phyloP scores from a whole-genome alignment of 1,140 invertebrate species.

The Hyphantria cunea region DNA sequence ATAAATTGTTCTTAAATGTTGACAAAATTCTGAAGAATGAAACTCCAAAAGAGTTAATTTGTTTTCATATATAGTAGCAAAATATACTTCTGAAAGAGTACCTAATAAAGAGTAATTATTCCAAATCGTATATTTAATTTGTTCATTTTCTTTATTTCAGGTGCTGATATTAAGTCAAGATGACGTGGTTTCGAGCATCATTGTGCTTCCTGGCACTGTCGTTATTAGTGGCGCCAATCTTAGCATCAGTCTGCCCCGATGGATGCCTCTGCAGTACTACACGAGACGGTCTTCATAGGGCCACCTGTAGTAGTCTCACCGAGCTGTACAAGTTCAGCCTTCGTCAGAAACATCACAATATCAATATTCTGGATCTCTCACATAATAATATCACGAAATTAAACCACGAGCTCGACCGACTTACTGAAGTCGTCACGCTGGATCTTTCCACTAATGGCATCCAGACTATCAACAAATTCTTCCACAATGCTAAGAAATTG shows the following conservation, averaged over 20 bases:
- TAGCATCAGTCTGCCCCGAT: conserved; percentile 65
- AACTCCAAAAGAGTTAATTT: too few relatives aligned
- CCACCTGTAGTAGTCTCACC: conserved; percentile 67
- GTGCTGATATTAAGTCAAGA: conserved; percentile 57
- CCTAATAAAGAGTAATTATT: too few relatives aligned
- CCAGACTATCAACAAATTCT: conserved; percentile 80
- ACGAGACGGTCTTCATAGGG: conserved; percentile 68
- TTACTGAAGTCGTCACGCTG: conserved; percentile 82
- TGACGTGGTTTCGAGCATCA: conserved; percentile 55
- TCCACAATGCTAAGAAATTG: conserved; percentile 81
- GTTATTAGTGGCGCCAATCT: conserved; percentile 52
- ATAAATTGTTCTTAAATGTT: too few relatives aligned
- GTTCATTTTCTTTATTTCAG: conserved; percentile 57
- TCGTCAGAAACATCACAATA: conserved; percentile 77
- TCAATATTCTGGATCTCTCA: conserved; percentile 83
- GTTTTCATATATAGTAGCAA: too few relatives aligned
- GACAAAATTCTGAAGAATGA: too few relatives aligned
- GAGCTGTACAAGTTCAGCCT: conserved; percentile 76
- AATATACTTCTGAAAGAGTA: too few relatives aligned
- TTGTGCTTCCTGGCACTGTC: conserved; percentile 55
- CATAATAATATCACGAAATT: conserved; percentile 82
- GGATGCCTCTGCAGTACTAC: conserved; percentile 70
- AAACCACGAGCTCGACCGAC: conserved; percentile 78
- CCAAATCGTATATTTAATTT: neutral
- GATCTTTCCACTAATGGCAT: conserved; percentile 83